Percentiles rank a stretch among this genome's conserved stretches.
phyloP scores from a whole-genome alignment of 1,140 invertebrate genomes.

The Achatina immaculata region DNA sequence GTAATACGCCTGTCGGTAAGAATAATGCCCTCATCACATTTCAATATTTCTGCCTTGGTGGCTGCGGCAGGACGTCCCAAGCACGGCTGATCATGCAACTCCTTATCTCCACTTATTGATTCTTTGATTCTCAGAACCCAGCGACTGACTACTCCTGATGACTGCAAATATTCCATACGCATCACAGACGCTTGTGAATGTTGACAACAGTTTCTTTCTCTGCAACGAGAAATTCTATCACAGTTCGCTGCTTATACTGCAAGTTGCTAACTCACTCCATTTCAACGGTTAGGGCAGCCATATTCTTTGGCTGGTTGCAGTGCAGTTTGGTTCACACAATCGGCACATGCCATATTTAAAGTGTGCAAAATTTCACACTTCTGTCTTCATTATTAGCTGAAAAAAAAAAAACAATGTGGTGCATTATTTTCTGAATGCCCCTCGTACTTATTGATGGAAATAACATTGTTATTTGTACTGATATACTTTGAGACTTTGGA shows the following conservation, averaged over 20 bases:
- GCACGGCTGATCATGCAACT: neutral
- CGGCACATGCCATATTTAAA: neutral
- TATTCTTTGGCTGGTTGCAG: neutral
- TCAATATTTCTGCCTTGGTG: neutral
- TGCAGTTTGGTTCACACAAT: neutral
- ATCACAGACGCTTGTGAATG: neutral
- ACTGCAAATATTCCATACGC: neutral
- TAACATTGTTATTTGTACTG: no score
- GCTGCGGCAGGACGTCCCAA: neutral
- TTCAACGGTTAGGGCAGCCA: neutral
- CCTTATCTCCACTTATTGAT: neutral
- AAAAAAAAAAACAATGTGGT: neutral
- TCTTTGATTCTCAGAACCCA: neutral
- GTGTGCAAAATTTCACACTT: no score
- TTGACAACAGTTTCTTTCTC: neutral
- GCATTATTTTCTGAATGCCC: neutral
- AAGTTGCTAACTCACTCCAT: neutral
- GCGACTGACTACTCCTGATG: neutral
- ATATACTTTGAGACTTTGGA: no score
- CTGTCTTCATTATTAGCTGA: neutral
- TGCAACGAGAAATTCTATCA: conserved; percentile 3
- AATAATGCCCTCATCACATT: neutral
- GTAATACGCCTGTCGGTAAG: neutral
- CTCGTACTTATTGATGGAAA: no score
- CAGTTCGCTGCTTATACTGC: neutral